Percentiles rank a stretch among this genome's conserved stretches.
Evolutionary conservation across 2,113 vertebrate species (phyloP).

Genomic region (Microtus montanus): DNA sequence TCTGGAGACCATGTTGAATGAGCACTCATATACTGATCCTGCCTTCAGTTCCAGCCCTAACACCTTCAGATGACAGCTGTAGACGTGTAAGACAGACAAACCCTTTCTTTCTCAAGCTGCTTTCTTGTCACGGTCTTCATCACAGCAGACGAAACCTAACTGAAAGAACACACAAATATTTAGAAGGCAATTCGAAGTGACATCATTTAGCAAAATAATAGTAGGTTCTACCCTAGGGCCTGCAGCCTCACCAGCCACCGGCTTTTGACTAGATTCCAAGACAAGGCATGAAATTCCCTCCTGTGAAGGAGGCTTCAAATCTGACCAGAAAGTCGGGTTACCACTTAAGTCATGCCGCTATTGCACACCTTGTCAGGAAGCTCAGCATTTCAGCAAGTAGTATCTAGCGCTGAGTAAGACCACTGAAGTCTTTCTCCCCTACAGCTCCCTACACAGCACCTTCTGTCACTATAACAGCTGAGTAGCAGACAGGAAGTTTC

Average conservation of each 20-base stretch:
- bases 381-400: background rate
- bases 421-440: background rate
- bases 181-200: background rate
- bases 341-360: too few species aligned
- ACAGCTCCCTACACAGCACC: background rate
- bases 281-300: background rate
- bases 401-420: background rate
- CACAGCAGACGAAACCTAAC: background rate
- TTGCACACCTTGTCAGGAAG: background rate
- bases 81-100: background rate
- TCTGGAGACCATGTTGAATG: too few species aligned
- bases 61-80: background rate
- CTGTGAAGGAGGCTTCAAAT: background rate
- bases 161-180: background rate
- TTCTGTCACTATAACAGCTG: background rate
- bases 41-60: background rate
- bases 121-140: background rate
- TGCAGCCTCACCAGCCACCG: background rate
- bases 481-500: background rate
- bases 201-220: background rate
- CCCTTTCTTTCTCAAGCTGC: background rate
- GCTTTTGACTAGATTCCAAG: background rate
- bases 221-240: background rate
- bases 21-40: background rate
- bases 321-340: background rate